Conservation (phyloP, 2,888 invertebrate species). For the Limenitis arthemis region DNA sequence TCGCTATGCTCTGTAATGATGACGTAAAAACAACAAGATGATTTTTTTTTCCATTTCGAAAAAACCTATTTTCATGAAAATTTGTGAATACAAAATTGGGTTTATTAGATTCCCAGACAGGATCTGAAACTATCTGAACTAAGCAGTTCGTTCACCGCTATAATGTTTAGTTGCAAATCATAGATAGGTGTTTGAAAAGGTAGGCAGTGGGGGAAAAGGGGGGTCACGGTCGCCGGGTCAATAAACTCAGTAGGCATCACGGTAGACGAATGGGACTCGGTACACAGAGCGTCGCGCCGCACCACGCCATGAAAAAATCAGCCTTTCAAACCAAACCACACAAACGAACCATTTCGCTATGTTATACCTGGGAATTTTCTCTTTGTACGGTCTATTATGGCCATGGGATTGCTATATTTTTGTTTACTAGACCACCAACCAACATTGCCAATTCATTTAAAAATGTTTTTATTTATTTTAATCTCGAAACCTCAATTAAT, state of each 20-base stretch:
- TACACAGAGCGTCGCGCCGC: conserved; percentile 31
- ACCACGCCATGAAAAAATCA: conserved; percentile 16
- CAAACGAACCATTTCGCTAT: conserved; percentile 13
- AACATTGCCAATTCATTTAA: too few species aligned
- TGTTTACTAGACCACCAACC: too few species aligned
- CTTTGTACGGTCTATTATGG: too few species aligned
- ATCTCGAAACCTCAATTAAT: too few species aligned
- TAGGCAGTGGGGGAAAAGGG: conserved; percentile 28
- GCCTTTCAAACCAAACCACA: conserved; percentile 15
- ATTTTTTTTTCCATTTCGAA: too few species aligned
- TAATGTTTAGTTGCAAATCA: conserved; percentile 15
- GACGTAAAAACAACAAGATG: too few species aligned
- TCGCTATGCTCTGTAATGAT: not conserved
- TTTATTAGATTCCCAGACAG: not conserved
- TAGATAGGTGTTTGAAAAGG: conserved; percentile 7
- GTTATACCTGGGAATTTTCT: not conserved
- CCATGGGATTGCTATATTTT: too few species aligned
- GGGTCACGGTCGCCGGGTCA: conserved; percentile 65
- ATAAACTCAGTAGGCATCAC: conserved; percentile 44
- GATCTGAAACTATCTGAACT: conserved; percentile 1
- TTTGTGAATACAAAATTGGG: not conserved
- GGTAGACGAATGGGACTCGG: conserved; percentile 35
- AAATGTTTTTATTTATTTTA: too few species aligned
- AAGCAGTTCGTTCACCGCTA: conserved; percentile 6
- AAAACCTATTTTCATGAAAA: too few species aligned